Evolutionary conservation across 2,888 invertebrate species (phyloP), one percentile per base, ranked within the genome.

Genomic region (Lobophora halterata): DNA sequence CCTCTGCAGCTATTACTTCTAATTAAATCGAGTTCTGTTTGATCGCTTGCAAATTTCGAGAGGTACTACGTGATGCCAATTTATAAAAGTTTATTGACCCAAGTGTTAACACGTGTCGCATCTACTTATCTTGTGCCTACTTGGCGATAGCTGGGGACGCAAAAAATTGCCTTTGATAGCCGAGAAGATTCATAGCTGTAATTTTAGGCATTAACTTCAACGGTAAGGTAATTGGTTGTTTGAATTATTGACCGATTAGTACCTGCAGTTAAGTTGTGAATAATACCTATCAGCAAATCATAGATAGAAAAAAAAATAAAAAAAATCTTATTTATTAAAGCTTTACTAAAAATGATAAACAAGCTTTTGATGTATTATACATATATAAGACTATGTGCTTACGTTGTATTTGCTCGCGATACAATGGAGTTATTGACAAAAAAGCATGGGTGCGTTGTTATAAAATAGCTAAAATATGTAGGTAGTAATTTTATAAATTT

Each of bases 81-180:
- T 38, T 42, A 27, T 41, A 43, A 23, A 30, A 36, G 55, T 49
- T 54, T 42, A 39, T 49, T 44, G 49, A 56, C 50, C 51, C 25
- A 25, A 8, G 9, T 7, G 27, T 12, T 47, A 31, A 49, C 54
- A 54, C 47, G 49, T 54, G 49, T 43, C 24, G 21, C 20, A 38
- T 35, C 25, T 14, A 32, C 21, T 23, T 8, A 8, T n/a, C n/a
- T n/a, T n/a, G n/a, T n/a, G n/a, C n/a, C n/a, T n/a, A n/a, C n/a
- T n/a, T n/a, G n/a, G n/a, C n/a, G 11, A 13, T 40, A 12, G 39
- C 44, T 41, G 23, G 50, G 37, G 39, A 35, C 46, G 28, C 29
- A 45, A 45, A 51, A 49, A 51, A 37, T 1, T 10, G 25, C 33
- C 40, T 47, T 49, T 49, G 39, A 48, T 49, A 31, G 40, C 38